These are phyloP conservation scores for Delia radicum DNA, from an alignment of 1,140 invertebrate genomes.

Conservation along the genomic window DNA sequence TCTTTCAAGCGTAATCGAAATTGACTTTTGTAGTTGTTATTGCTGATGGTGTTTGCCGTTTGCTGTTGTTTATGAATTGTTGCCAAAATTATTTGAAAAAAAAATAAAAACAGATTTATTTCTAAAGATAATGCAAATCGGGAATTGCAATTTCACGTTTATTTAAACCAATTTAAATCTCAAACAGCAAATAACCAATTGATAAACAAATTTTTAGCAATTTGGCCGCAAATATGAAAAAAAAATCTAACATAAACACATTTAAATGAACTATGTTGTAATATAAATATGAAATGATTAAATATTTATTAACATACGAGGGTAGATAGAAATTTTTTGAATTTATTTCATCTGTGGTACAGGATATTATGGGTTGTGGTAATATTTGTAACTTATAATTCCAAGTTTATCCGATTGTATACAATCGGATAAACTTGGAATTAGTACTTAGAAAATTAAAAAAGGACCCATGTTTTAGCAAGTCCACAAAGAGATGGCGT, in stretches of 20 bases:
- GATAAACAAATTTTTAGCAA: neutral
- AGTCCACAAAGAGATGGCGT: no score
- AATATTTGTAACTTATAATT: no score
- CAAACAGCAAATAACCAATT: neutral
- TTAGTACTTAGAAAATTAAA: no score
- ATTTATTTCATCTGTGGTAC: no score
- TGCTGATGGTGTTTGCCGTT: neutral
- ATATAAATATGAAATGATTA: no score
- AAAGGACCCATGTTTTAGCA: no score
- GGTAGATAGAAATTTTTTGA: neutral
- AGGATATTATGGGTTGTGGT: no score
- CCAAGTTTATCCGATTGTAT: no score
- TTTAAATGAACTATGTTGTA: neutral
- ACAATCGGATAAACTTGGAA: no score
- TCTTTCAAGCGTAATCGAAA: neutral
- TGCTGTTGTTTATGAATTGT: neutral
- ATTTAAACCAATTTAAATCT: neutral
- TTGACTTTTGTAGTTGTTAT: neutral
- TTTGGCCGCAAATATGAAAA: neutral
- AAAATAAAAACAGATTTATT: neutral
- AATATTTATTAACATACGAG: neutral
- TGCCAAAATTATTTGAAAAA: neutral
- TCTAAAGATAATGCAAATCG: neutral
- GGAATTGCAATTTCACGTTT: neutral
- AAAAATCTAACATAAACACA: neutral